Conservation (phyloP, 2,888 invertebrate species). For the Bursaphelenchus okinawaensis region DNA sequence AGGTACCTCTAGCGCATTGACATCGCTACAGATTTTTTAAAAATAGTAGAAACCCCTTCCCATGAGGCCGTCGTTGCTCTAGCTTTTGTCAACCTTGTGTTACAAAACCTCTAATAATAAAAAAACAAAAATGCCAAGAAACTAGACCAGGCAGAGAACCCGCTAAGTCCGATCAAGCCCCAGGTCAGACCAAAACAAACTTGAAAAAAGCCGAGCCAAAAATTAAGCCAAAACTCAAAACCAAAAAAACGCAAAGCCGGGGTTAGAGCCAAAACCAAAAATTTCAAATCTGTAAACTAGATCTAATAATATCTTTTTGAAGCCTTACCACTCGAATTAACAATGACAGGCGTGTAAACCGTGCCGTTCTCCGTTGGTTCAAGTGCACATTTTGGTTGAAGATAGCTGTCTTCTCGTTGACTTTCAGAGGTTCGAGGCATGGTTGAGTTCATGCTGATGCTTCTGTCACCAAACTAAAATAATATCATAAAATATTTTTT, state of each 20-base stretch:
- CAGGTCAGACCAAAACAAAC: too few species aligned
- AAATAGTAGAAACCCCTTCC: background rate
- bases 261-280: background rate
- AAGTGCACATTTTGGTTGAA: conserved; percentile 14
- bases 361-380: conserved; percentile 16
- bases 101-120: too few species aligned
- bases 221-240: background rate
- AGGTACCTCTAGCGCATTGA: too few species aligned
- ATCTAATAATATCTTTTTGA: background rate
- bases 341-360: conserved; percentile 19
- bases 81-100: too few species aligned
- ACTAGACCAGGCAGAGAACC: too few species aligned
- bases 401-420: conserved; percentile 27
- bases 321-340: conserved; percentile 8
- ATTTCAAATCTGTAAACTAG: too few species aligned
- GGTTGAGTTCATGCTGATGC: conserved; percentile 27
- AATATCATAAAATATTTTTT: too few species aligned
- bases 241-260: background rate
- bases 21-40: too few species aligned
- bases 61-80: too few species aligned
- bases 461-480: conserved; percentile 9
- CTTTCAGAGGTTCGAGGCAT: conserved; percentile 14
- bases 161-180: too few species aligned
- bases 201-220: background rate
- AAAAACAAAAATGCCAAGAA: too few species aligned